Percentiles rank a stretch among this genome's conserved stretches.
Conservation (phyloP, 1,140 invertebrate genomes). For the Brachionus sp. region DNA sequence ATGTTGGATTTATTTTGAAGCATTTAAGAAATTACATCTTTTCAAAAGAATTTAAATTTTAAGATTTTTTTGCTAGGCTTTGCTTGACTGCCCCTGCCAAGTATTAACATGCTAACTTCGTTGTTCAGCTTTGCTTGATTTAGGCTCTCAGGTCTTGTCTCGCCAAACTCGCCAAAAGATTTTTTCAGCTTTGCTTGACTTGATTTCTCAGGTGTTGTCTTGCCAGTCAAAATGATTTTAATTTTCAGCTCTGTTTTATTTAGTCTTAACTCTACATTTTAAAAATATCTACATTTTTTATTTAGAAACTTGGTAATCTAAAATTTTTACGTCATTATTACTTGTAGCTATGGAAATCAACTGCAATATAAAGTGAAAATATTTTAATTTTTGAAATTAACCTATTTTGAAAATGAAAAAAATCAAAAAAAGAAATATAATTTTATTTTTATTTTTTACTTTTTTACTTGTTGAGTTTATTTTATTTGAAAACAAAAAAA, state of each 20-base stretch:
- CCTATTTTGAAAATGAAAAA: not conserved
- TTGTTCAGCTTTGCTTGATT: no score
- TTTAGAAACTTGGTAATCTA: not conserved
- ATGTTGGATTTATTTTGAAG: not conserved
- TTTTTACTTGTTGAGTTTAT: not conserved
- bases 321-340: not conserved
- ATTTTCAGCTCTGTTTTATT: no score
- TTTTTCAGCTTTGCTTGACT: no score
- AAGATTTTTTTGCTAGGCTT: no score
- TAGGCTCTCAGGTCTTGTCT: no score
- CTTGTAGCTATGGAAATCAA: not conserved
- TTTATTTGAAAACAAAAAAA: not conserved
- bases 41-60: no score
- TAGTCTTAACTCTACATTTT: no score
- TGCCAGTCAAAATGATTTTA: no score
- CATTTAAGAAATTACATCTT: not conserved
- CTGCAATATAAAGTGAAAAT: not conserved
- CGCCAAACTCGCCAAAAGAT: no score
- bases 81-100: no score
- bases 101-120: no score
- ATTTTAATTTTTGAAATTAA: not conserved
- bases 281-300: not conserved
- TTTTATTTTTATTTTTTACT: not conserved
- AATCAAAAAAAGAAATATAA: not conserved
- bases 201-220: no score